Percentiles rank a stretch among this genome's conserved stretches.
These are phyloP conservation scores for Epizoanthus rinbou DNA, from an alignment of 92 coral and sea anemone species.

Conservation along the genomic window DNA sequence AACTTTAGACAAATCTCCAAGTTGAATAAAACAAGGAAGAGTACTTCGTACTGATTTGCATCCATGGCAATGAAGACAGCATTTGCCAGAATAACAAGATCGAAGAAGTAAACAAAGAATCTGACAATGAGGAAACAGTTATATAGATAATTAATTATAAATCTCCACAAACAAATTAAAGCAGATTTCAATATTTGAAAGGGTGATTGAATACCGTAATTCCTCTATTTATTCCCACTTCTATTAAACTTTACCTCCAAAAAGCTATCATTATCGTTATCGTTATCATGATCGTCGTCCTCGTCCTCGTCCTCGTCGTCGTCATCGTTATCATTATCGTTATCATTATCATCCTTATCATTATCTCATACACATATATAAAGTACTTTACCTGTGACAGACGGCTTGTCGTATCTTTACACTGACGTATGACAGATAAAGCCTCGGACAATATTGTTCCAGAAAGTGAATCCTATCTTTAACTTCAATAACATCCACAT, in stretches of 20 bases:
- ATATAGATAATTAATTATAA: neutral
- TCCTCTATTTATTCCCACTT: no score
- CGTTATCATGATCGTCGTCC: no score
- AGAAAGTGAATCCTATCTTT: constrained; percentile 87
- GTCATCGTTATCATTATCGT: no score
- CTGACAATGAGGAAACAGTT: constrained; percentile 41
- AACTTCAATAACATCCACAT: constrained; percentile 89
- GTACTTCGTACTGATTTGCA: constrained; percentile 72
- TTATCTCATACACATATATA: no score
- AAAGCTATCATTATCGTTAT: no score
- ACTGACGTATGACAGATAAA: constrained; percentile 82
- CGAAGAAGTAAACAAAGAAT: constrained; percentile 91
- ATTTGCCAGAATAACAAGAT: constrained; percentile 89
- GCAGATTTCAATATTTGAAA: no score
- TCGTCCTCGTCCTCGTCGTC: no score
- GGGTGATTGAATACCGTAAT: no score
- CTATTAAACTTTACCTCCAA: no score
- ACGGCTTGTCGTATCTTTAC: constrained; percentile 77
- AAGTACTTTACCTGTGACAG: constrained; percentile 76
- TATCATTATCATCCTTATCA: no score
- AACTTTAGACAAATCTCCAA: constrained; percentile 80
- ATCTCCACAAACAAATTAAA: no score
- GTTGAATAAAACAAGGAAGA: constrained; percentile 87
- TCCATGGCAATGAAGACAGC: constrained; percentile 94
- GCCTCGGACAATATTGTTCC: constrained; percentile 77